Percentiles rank a stretch among this genome's conserved stretches.
Evolutionary conservation across 1,140 invertebrate genomes (phyloP).

Genomic region (Ruditapes philippinarum): DNA sequence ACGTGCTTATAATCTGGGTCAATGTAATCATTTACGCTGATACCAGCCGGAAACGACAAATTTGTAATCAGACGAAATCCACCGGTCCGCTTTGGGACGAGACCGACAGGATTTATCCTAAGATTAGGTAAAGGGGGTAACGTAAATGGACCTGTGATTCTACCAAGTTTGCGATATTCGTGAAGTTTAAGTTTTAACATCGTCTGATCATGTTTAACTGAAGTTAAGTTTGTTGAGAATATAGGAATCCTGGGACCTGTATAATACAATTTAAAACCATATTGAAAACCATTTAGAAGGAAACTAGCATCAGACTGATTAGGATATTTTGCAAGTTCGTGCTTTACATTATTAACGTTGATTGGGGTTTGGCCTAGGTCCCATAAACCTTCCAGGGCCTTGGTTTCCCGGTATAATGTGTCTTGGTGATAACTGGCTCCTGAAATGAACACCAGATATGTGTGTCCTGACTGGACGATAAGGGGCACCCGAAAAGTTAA

Average conservation of each 20-base stretch:
- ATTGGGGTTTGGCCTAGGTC: too few species aligned
- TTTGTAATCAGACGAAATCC: slow-evolving; percentile 23
- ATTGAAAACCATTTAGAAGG: neutral
- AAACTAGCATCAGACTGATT: too few species aligned
- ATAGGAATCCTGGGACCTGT: neutral
- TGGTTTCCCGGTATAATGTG: neutral
- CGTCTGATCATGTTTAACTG: neutral
- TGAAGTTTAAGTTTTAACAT: neutral
- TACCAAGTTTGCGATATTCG: too few species aligned
- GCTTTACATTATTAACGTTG: too few species aligned
- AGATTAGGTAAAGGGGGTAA: neutral
- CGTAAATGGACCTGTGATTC: neutral
- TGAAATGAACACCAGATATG: neutral
- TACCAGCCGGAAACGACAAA: slow-evolving; percentile 29
- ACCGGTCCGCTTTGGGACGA: neutral
- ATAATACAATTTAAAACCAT: neutral
- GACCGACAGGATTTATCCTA: neutral
- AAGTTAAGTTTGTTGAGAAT: neutral
- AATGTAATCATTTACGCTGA: slow-evolving; percentile 51
- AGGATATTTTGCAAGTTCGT: too few species aligned
- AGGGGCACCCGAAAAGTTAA: too few species aligned
- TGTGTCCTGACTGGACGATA: too few species aligned
- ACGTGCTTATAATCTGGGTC: slow-evolving; percentile 25
- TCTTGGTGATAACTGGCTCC: neutral
- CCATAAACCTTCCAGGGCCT: neutral